Evolutionary conservation across 1,140 invertebrate genomes (phyloP), one percentile per base, ranked within the genome.

Genomic region (Papilio polytes): DNA sequence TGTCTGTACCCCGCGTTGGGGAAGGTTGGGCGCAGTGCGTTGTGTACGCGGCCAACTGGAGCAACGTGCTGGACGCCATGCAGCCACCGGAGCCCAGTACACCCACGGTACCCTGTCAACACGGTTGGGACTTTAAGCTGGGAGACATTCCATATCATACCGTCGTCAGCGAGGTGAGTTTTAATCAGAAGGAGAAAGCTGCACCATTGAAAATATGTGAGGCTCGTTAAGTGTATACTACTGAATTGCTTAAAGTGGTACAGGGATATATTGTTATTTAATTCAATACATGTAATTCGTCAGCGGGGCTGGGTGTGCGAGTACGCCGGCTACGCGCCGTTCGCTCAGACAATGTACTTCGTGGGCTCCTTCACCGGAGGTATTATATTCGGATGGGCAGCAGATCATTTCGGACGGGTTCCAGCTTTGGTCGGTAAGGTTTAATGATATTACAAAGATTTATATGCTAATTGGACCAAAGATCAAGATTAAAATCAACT

Each of bases 101-200:
- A 94, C 95, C 96, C 0, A 95, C 86, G 0, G 91, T 95, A 36
- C 87, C 92, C 0, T 97, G 97, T 86, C 92, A 90, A 41, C 83
- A 96, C 84, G 97, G 97, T 56, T 97, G 97, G 97, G 96, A 97
- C 86, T 98, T 97, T 86, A 96, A 97, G 91, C 84, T 93, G 92
- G 95, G 81, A 0, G 96, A 96, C 70, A 96, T 97, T 44, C 97
- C 97, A 0, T 97, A 97, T 86, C 87, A 95, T 4, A 97, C 97
- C 4, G 96, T 97, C 46, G 96, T 97, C 20, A 96, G 97, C 51
- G 97, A 97, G 96, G 97, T 97, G 90, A 94, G 85, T 12, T 31
- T 70, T 31, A 18, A 36, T 4, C 56, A 22, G 0, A 56, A n/a
- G 53, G 0, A 56, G 0, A 18, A 20, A n/a, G 18, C 36, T 36